Evolutionary conservation across 2,797 vertebrate genomes (phyloP).

Genomic region (Babyrousa celebensis): DNA sequence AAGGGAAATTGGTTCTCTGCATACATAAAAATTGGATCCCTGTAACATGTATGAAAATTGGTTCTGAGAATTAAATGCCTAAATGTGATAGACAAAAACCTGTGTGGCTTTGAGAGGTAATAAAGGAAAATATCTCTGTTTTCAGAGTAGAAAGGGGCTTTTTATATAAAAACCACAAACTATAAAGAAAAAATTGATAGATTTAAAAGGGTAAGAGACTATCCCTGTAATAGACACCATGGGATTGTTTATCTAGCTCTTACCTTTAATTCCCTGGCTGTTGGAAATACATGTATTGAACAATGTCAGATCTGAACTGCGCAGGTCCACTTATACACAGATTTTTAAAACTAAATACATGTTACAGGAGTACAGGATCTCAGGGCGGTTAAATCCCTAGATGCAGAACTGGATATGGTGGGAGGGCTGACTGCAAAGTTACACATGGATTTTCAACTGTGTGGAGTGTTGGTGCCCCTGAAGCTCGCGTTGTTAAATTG

Average conservation of each 20-base stretch:
- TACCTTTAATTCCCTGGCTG: background rate
- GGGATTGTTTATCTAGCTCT: background rate
- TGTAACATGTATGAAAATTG: background rate
- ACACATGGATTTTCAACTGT: background rate
- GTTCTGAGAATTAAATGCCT: background rate
- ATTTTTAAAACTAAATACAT: background rate
- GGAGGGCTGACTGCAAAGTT: background rate
- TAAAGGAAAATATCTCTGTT: conserved; percentile 31
- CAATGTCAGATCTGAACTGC: background rate
- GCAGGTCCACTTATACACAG: background rate
- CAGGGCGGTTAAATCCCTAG: background rate
- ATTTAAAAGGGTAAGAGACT: background rate
- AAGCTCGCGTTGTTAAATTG: background rate
- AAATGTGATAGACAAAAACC: conserved; percentile 27
- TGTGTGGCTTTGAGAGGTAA: background rate
- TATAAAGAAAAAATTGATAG: background rate
- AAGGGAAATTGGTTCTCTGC: background rate
- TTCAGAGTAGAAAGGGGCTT: background rate
- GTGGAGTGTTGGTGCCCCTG: background rate
- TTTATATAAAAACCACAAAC: background rate
- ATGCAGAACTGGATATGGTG: background rate
- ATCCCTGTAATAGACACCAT: background rate
- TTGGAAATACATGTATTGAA: background rate
- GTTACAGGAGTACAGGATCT: background rate
- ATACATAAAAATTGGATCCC: background rate